Percentiles rank a stretch among this genome's conserved stretches.
Evolutionary conservation across 64 coral and sea anemone genomes (phyloP).

Genomic region (Dendrophyllia cribrosa): DNA sequence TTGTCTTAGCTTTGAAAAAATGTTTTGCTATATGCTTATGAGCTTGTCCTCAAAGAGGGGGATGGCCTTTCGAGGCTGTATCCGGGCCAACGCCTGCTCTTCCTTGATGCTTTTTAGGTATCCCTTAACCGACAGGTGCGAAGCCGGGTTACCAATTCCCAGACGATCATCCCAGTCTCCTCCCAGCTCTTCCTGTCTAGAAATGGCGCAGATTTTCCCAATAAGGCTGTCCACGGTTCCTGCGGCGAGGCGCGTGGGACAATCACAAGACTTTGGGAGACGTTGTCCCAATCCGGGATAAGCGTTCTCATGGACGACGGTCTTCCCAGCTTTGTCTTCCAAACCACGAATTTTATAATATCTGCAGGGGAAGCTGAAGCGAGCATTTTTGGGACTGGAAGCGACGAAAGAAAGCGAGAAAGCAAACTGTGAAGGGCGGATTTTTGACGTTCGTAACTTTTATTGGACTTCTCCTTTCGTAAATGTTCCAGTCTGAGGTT

Average conservation of each 20-base stretch:
- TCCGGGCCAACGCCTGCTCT: conserved; percentile 1
- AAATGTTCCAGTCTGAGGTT: neutral
- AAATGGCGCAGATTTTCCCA: neutral
- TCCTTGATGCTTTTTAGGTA: neutral
- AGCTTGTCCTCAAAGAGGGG: neutral
- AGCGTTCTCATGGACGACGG: neutral
- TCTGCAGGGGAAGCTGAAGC: neutral
- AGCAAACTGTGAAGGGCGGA: conserved; percentile 8
- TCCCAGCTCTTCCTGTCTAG: neutral
- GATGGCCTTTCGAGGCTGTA: neutral
- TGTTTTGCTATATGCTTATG: neutral
- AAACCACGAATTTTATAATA: conserved; percentile 20
- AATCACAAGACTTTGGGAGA: neutral
- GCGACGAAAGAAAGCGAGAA: neutral
- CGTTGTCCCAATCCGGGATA: neutral
- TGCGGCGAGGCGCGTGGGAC: neutral
- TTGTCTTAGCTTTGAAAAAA: too few relatives aligned
- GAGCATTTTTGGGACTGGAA: neutral
- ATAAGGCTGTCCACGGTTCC: neutral
- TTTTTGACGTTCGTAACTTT: conserved; percentile 33
- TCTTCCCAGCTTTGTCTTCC: conserved; percentile 8
- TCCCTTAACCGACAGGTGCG: neutral
- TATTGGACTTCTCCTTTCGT: neutral
- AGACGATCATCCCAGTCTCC: conserved; percentile 3
- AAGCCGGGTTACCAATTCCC: conserved; percentile 7